Evolutionary conservation across 2,888 invertebrate species (phyloP), one percentile per base, ranked within the genome.

Genomic region (Andrena dorsata): DNA sequence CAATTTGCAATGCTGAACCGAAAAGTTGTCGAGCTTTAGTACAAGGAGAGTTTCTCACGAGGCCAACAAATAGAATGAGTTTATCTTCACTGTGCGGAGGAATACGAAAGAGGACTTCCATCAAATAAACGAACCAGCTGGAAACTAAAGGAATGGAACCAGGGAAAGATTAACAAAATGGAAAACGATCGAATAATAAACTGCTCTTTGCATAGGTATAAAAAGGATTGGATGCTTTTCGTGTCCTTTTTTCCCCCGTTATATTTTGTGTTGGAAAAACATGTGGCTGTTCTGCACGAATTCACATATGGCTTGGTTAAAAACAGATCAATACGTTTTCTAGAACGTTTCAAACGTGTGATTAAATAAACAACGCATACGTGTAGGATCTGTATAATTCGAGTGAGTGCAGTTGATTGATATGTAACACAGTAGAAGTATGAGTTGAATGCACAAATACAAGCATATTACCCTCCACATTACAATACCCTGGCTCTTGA

Each of bases 1-100:
- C 90, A 93, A 92, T 93, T 92, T 93, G 92, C 91, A 93, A 92
- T 92, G 91, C 91, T 92, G 93, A 93, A 91, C 82, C 86, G 90
- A 90, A 92, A 91, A 92, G 91, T 92, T 92, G 91, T 88, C 84
- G 89, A 87, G 89, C 84, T 88, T 89, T 86, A 80, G 70, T 86
- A 82, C 83, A 73, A 77, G 82, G 81, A 79, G 63, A 71, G 74
- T 77, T 87, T 81, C 76, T 79, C 73, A 61, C 65, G 82, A 53
- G 79, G 73, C 61, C 76, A 70, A 35, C 86, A 69, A 76, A 69
- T 65, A 68, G 74, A 72, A 64, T 56, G 77, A 76, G 83, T 77
- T 85, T 78, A 76, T 83, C 86, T 81, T 76, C 51, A 61, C 65
- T 32, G 76, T 49, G 16, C 53, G n/a, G 49, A 23, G 61, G 32